Evolutionary conservation across 2,113 vertebrate species (phyloP).

Genomic region (Thermophis baileyi): DNA sequence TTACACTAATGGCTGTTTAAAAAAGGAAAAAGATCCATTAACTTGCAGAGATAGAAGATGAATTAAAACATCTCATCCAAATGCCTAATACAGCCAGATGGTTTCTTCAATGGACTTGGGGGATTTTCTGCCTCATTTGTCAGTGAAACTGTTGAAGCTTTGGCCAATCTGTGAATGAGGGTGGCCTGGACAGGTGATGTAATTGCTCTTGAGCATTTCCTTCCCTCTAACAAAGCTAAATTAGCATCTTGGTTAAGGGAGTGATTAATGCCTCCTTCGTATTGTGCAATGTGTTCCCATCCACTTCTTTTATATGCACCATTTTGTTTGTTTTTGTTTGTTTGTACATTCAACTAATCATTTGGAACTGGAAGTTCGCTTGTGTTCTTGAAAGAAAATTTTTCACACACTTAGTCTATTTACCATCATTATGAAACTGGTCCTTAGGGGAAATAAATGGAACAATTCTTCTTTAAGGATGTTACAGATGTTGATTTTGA

Average conservation of each 20-base stretch:
- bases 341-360: neutral
- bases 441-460: neutral
- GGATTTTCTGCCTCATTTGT: neutral
- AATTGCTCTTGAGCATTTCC: neutral
- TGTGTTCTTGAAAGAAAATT: neutral
- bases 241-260: neutral
- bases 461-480: slow-evolving; percentile 39
- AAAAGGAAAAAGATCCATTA: neutral
- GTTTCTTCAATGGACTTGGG: neutral
- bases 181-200: neutral
- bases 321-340: neutral
- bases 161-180: neutral
- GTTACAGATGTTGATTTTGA: neutral
- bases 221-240: neutral
- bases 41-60: neutral
- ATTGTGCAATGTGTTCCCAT: neutral
- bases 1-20: neutral
- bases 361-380: neutral
- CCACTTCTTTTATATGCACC: neutral
- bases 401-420: neutral
- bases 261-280: neutral
- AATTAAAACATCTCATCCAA: neutral
- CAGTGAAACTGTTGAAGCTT: neutral
- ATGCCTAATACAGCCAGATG: neutral
- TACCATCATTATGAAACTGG: neutral